Evolutionary conservation across 2,888 invertebrate genomes (phyloP), one percentile per base, ranked within the genome.

Genomic region (Cabera pusaria): DNA sequence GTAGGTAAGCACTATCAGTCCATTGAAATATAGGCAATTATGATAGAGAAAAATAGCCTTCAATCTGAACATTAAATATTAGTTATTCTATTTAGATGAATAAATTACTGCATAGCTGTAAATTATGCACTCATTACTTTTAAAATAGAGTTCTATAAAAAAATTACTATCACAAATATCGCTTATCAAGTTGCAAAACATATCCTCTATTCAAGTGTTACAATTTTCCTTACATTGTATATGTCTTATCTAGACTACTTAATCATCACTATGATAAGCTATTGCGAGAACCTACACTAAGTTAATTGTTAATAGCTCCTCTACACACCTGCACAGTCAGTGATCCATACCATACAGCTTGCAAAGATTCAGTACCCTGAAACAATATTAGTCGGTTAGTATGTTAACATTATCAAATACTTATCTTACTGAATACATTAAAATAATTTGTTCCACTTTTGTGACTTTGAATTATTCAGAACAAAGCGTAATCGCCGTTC

Each of bases 171-270:
- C n/a, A n/a, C n/a, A n/a, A n/a, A n/a, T n/a, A n/a, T n/a, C n/a
- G n/a, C n/a, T n/a, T n/a, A n/a, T 2, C 17, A 26, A 22, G 11
- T 53, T 53, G 46, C 27, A 34, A 41, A 49, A 52, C 34, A 37
- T 25, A 29, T 40, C 31, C 38, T 24, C 32, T 42, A 28, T 43
- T 35, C 35, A 39, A 43, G 49, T 47, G 16, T 49, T 44, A 45
- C 40, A 43, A 44, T 52, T 39, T 44, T 34, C 41, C 24, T 40
- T 44, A 20, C 29, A 38, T 43, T 39, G 42, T 38, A 39, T 52
- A 51, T 56, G 54, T 48, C 56, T 59, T 59, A 62, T 62, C 61
- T 54, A 40, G 35, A 51, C 24, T 38, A 38, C 29, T 43, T 52
- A 53, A 56, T 56, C 54, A 49, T 49, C 18, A 16, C 32, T 44